Percentiles rank a stretch among this genome's conserved stretches.
Conservation (phyloP, 2,888 invertebrate species). For the Embidobia sp. region DNA sequence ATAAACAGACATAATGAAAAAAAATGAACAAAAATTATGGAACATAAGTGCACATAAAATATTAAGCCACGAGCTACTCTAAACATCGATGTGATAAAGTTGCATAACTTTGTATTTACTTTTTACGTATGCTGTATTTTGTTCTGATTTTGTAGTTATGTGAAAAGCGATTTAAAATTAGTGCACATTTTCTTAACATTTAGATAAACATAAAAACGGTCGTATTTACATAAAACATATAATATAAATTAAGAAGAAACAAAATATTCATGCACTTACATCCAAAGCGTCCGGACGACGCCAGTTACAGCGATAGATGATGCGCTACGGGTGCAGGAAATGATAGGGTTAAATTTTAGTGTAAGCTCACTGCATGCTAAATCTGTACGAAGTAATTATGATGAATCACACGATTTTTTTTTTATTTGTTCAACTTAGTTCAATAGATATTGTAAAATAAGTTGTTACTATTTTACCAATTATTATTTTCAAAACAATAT, state of each 20-base stretch:
- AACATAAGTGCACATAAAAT: too few species aligned
- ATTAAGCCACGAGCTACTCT: too few species aligned
- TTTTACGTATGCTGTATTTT: too few species aligned
- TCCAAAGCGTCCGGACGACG: constrained; percentile 74
- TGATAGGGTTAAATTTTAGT: constrained; percentile 70
- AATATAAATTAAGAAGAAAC: constrained; percentile 26
- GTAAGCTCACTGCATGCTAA: constrained; percentile 56
- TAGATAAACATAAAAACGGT: too few species aligned
- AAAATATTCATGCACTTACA: constrained; percentile 79
- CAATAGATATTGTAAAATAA: not conserved
- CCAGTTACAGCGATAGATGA: constrained; percentile 77
- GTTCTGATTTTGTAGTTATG: not conserved
- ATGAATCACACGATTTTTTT: constrained; percentile 10
- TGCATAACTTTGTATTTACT: too few species aligned
- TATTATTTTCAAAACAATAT: too few species aligned
- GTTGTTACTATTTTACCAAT: too few species aligned
- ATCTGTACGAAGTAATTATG: constrained; percentile 38
- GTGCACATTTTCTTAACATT: too few species aligned
- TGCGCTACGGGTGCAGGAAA: constrained; percentile 76
- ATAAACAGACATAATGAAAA: too few species aligned
- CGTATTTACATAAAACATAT: constrained; percentile 17
- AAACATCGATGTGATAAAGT: too few species aligned
- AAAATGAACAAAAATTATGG: too few species aligned
- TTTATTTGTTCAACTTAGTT: too few species aligned
- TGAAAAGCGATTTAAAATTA: not conserved